phyloP scores from a whole-genome alignment of 2,888 invertebrate species.

The Nineta flava region DNA sequence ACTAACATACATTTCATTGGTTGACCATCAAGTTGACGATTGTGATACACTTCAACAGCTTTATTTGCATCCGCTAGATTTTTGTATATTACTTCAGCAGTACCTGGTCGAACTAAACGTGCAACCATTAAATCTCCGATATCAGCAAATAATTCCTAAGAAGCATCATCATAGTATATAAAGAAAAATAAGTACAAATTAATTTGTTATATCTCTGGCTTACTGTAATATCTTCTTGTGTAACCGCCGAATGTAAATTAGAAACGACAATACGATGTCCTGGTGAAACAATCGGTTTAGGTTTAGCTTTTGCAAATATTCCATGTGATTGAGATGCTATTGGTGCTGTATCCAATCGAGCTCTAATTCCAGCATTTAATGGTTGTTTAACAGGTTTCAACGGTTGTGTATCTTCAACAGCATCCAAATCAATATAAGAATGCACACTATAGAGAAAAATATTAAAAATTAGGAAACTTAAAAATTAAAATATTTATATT shows the following conservation, averaged over 20 bases:
- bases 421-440: constrained; percentile 24
- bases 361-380: constrained; percentile 16
- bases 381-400: constrained; percentile 11
- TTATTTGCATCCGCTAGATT: constrained; percentile 71
- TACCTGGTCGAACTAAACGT: constrained; percentile 69
- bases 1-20: constrained; percentile 84
- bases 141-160: constrained; percentile 82
- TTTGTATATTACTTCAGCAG: constrained; percentile 83
- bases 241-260: constrained; percentile 73
- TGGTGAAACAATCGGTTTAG: constrained; percentile 29
- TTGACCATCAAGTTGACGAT: constrained; percentile 81
- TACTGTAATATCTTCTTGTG: constrained; percentile 81
- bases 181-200: no score
- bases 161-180: no score
- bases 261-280: constrained; percentile 83
- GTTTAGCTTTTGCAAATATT: constrained; percentile 26
- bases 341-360: constrained; percentile 30
- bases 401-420: constrained; percentile 18
- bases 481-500: not conserved
- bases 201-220: no score
- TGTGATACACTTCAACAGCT: constrained; percentile 87
- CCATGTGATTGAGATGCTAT: constrained; percentile 18
- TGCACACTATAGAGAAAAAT: not conserved
- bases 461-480: no score
- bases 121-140: constrained; percentile 76